A percentile compares a stretch with the other conserved stretches of the same genome.
phyloP scores from a whole-genome alignment of 2,888 invertebrate genomes.

The Slavum lentiscoides region DNA sequence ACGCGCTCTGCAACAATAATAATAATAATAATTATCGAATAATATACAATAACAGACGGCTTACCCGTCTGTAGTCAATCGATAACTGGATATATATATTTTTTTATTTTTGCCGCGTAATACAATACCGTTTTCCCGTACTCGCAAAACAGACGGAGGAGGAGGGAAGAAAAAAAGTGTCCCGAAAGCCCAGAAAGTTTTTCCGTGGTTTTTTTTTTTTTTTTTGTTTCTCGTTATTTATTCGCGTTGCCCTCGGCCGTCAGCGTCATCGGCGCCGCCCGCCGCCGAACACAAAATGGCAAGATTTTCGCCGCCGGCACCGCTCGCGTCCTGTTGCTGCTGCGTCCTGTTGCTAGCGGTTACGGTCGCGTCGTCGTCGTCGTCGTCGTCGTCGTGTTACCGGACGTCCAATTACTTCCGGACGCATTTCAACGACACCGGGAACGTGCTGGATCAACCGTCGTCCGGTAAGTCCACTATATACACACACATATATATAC shows the following conservation, averaged over 20 bases:
- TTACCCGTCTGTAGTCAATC: conserved; percentile 12
- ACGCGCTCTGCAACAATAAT: background rate
- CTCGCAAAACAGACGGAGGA: too few relatives aligned
- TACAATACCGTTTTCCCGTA: too few relatives aligned
- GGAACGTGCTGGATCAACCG: conserved; percentile 38
- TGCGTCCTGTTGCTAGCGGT: background rate
- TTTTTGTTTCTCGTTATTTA: too few relatives aligned
- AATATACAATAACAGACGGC: too few relatives aligned
- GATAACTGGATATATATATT: too few relatives aligned
- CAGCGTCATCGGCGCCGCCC: too few relatives aligned
- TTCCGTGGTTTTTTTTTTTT: too few relatives aligned
- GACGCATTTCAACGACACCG: conserved; percentile 45
- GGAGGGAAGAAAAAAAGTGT: too few relatives aligned
- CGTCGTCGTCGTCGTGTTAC: conserved; percentile 8
- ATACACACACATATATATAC: background rate
- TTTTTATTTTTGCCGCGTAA: too few relatives aligned
- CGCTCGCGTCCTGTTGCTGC: background rate
- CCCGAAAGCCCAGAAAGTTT: too few relatives aligned
- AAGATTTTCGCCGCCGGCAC: background rate
- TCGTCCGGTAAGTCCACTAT: conserved; percentile 1
- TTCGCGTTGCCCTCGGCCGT: too few relatives aligned
- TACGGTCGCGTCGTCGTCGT: background rate
- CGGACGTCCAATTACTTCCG: conserved; percentile 52
- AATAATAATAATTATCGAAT: too few relatives aligned
- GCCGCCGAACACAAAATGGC: background rate